Conservation (phyloP, 2,113 vertebrate genomes). For the Pelobates fuscus region DNA sequence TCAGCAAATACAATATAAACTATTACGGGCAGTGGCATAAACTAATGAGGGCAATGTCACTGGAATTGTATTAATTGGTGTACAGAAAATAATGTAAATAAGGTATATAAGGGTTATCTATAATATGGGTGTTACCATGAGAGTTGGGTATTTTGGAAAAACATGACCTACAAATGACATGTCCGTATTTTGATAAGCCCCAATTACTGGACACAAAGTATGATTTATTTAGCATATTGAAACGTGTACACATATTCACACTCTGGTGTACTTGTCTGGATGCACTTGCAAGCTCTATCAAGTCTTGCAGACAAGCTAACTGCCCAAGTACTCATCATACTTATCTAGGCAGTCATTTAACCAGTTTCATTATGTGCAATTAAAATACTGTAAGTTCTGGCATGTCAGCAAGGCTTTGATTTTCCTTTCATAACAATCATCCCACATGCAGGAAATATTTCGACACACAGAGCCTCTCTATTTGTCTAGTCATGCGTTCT, state of each 20-base stretch:
- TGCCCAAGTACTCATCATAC: neutral
- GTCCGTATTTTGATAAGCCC: too few relatives aligned
- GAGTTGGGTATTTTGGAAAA: too few relatives aligned
- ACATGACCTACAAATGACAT: too few relatives aligned
- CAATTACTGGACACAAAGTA: too few relatives aligned
- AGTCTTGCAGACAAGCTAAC: conserved; percentile 18
- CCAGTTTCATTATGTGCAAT: conserved; percentile 38
- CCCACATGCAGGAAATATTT: conserved; percentile 11
- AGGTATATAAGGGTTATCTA: too few relatives aligned
- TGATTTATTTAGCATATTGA: too few relatives aligned
- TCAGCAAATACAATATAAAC: too few relatives aligned
- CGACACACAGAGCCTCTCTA: neutral
- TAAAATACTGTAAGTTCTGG: conserved; percentile 31
- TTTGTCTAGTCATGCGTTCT: conserved; percentile 31
- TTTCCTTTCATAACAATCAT: conserved; percentile 26
- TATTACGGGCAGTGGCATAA: too few relatives aligned
- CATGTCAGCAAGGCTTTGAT: conserved; percentile 28
- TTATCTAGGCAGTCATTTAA: conserved; percentile 2
- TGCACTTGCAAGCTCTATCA: conserved; percentile 22
- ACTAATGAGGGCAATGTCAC: too few relatives aligned
- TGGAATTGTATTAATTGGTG: too few relatives aligned
- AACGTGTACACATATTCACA: neutral
- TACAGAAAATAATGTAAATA: too few relatives aligned
- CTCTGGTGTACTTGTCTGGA: conserved; percentile 21
- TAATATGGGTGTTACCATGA: too few relatives aligned